These are phyloP conservation scores for Drosophila jambulina DNA, from an alignment of 1,140 invertebrate species.

Conservation along the genomic window DNA sequence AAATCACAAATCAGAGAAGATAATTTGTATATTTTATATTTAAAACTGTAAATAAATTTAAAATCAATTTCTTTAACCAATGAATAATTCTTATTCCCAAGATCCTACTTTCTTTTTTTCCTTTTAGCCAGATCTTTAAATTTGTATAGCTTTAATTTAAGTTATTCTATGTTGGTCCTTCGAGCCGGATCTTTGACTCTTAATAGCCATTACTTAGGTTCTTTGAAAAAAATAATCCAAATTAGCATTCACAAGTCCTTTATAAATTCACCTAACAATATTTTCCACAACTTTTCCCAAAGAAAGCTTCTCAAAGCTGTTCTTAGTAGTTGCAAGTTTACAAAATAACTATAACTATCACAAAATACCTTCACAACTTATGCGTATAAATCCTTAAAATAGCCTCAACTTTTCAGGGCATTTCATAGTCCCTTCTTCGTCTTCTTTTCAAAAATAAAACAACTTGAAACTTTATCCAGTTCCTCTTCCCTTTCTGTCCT, in stretches of 20 bases:
- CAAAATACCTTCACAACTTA: background rate
- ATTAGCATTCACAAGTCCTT: background rate
- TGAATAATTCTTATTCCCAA: no score
- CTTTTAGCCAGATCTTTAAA: no score
- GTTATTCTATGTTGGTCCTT: background rate
- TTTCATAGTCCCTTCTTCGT: background rate
- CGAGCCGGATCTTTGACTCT: background rate
- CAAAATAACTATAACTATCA: constrained; percentile 2
- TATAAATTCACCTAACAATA: background rate
- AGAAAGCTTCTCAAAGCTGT: background rate
- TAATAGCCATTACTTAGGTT: background rate
- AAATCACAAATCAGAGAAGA: background rate
- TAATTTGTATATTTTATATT: no score
- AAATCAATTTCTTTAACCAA: no score
- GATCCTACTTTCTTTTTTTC: no score
- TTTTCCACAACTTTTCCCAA: background rate
- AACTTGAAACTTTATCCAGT: constrained; percentile 35
- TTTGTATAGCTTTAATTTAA: no score
- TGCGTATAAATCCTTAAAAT: constrained; percentile 1
- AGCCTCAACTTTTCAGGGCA: constrained; percentile 18
- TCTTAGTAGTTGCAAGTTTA: background rate
- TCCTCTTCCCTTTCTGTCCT: constrained; percentile 14
- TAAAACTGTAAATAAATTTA: no score
- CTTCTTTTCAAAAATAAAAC: background rate
- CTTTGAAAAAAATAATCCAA: background rate